These are phyloP conservation scores for Chelon auratus DNA, from an alignment of 2,797 vertebrate species.

Conservation along the genomic window DNA sequence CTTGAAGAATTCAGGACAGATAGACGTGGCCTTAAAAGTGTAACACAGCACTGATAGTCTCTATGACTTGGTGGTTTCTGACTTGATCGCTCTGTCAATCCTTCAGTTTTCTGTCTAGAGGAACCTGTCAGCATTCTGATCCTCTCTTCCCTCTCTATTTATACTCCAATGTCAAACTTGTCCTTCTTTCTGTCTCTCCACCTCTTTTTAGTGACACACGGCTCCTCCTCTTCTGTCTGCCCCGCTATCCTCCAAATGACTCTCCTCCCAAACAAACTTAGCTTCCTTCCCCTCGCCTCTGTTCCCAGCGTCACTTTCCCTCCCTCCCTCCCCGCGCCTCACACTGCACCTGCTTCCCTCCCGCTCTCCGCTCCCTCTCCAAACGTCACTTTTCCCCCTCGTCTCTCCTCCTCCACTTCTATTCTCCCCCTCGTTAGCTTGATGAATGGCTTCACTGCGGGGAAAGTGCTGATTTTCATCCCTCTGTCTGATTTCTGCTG, in stretches of 20 bases:
- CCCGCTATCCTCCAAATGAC: constrained; percentile 69
- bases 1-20: not conserved
- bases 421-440: constrained; percentile 95
- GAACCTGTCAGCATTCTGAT: constrained; percentile 19
- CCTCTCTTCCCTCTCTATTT: constrained; percentile 52
- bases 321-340: constrained; percentile 28
- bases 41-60: constrained; percentile 3
- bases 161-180: constrained; percentile 63
- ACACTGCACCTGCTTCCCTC: constrained; percentile 78
- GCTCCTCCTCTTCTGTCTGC: constrained; percentile 56
- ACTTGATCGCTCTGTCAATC: constrained; percentile 26
- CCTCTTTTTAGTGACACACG: constrained; percentile 46
- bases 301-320: constrained; percentile 52
- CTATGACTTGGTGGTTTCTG: not conserved
- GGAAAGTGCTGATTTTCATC: constrained; percentile 97
- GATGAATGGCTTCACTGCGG: constrained; percentile 98
- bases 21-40: not conserved
- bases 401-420: constrained; percentile 79
- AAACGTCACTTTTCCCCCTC: constrained; percentile 76
- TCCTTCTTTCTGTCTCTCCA: constrained; percentile 48
- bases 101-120: constrained; percentile 17
- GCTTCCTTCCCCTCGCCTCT: constrained; percentile 57
- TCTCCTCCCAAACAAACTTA: constrained; percentile 66
- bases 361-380: constrained; percentile 68
- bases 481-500: constrained; percentile 94